A percentile compares a stretch with the other conserved stretches of the same genome.
Evolutionary conservation across 2,888 invertebrate genomes (phyloP).

Genomic region (Tigriopus californicus): DNA sequence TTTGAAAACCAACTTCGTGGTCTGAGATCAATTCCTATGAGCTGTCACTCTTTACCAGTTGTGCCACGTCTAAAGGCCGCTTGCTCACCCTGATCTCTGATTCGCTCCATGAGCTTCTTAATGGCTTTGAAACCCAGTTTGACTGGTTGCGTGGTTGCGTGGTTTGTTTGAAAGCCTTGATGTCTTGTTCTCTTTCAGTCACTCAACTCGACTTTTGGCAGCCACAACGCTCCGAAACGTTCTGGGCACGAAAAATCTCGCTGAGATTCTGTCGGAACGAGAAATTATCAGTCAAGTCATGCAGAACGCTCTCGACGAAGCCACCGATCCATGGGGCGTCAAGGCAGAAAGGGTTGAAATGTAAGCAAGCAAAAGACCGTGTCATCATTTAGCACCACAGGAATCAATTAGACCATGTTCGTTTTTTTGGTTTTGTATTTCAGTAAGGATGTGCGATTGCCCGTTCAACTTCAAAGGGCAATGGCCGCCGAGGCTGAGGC

Average conservation of each 20-base stretch:
- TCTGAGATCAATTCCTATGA: too few species aligned
- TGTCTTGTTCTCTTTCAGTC: slow-evolving; percentile 24
- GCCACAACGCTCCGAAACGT: slow-evolving; percentile 78
- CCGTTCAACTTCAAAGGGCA: slow-evolving; percentile 29
- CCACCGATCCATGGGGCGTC: slow-evolving; percentile 80
- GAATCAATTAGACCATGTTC: neutral
- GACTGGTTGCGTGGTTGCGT: too few species aligned
- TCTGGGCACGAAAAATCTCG: slow-evolving; percentile 71
- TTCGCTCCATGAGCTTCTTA: too few species aligned
- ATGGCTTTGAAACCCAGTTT: too few species aligned
- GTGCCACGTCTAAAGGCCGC: too few species aligned
- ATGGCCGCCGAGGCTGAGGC: slow-evolving; percentile 18
- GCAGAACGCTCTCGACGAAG: slow-evolving; percentile 64
- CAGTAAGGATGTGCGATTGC: slow-evolving; percentile 29
- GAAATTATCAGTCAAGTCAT: slow-evolving; percentile 78
- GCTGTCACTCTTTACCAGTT: too few species aligned
- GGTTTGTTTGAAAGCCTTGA: too few species aligned
- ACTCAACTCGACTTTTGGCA: slow-evolving; percentile 58
- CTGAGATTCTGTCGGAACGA: slow-evolving; percentile 78
- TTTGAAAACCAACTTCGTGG: too few species aligned
- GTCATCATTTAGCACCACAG: too few species aligned
- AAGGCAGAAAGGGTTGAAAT: slow-evolving; percentile 24
- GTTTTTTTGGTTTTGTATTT: slow-evolving; percentile 3
- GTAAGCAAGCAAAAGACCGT: neutral
- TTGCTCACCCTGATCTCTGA: too few species aligned